A percentile compares a stretch with the other conserved stretches of the same genome.
These are phyloP conservation scores for Spatula clypeata DNA, from an alignment of 2,797 vertebrate species.

Conservation along the genomic window DNA sequence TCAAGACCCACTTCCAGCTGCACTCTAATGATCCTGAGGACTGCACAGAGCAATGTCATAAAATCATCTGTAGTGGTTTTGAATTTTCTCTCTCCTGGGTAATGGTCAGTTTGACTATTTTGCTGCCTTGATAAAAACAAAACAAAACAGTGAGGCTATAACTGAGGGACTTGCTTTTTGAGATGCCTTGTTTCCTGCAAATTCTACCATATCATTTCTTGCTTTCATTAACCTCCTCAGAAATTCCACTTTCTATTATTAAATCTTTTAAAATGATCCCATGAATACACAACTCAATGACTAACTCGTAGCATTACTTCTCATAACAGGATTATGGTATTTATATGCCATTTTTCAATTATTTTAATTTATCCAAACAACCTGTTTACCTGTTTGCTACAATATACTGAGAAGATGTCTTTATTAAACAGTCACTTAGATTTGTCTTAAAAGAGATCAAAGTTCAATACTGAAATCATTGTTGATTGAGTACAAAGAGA, in stretches of 20 bases:
- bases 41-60: slow-evolving; percentile 26
- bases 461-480: not conserved
- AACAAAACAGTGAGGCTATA: not conserved
- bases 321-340: not conserved
- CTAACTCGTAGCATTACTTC: not conserved
- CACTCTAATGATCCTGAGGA: not conserved
- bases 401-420: not conserved
- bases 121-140: not conserved
- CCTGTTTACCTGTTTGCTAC: slow-evolving; percentile 13
- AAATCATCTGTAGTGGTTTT: not conserved
- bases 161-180: not conserved
- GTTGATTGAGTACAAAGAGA: not conserved
- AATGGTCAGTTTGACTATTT: slow-evolving; percentile 6
- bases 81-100: not conserved
- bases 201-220: slow-evolving; percentile 27
- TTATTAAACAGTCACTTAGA: not conserved
- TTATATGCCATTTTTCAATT: not conserved
- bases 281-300: not conserved
- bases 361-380: not conserved
- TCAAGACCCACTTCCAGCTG: not conserved
- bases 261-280: slow-evolving; percentile 22
- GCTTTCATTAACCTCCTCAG: slow-evolving; percentile 50
- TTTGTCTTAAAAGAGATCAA: not conserved
- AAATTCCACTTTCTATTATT: not conserved
- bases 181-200: not conserved